phyloP scores from a whole-genome alignment of 2,888 invertebrate genomes.

The Phaonia tiefii region DNA sequence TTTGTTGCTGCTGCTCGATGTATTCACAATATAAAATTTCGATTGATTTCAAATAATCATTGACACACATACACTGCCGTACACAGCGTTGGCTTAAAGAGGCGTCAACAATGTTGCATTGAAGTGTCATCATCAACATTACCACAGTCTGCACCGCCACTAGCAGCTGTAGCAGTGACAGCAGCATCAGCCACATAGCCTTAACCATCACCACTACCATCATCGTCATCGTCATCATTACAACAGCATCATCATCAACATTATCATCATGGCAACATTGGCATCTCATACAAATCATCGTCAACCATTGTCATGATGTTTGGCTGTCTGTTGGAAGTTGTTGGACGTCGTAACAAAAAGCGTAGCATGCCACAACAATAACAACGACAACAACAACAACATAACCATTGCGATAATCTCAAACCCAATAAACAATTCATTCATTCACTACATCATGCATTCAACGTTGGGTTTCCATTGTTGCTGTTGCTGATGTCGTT shows the following conservation, averaged over 20 bases:
- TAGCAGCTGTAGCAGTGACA: conserved; percentile 31
- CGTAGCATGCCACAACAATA: too few species aligned
- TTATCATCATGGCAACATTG: neutral
- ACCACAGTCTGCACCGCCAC: conserved; percentile 47
- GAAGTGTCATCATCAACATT: conserved; percentile 62
- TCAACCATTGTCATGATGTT: neutral
- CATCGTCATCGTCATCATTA: neutral
- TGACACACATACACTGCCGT: neutral
- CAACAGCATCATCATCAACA: neutral
- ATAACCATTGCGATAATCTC: conserved; percentile 51
- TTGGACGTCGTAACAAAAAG: neutral
- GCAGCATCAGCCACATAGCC: conserved; percentile 16
- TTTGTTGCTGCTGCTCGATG: neutral
- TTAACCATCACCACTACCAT: conserved; percentile 30
- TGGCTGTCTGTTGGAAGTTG: neutral
- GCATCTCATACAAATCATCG: conserved; percentile 5
- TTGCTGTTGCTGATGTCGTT: neutral
- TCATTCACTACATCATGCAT: conserved; percentile 17
- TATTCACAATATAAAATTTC: conserved; percentile 27
- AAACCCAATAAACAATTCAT: conserved; percentile 65
- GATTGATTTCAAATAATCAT: conserved; percentile 38
- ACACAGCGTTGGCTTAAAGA: conserved; percentile 16
- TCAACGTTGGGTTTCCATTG: conserved; percentile 3
- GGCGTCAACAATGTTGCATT: conserved; percentile 59
- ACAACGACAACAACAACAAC: neutral